Evolutionary conservation across 2,113 vertebrate species (phyloP), one percentile per base, ranked within the genome.

Genomic region (Ardeotis arabs): DNA sequence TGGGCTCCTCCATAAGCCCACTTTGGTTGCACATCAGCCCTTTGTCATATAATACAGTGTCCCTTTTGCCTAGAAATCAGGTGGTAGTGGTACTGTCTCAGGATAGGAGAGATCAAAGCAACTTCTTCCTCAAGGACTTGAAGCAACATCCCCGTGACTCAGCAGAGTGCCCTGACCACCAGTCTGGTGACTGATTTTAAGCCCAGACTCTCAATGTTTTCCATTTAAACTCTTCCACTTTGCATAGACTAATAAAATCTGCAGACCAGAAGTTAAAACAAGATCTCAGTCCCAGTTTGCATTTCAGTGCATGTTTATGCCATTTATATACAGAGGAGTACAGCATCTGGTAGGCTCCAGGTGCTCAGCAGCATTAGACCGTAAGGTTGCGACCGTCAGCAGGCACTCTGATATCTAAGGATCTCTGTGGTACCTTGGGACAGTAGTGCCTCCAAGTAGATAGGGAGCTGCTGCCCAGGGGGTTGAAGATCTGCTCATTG

Each of bases 11-110:
- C 11, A 10, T 50, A 72, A 91, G 35, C 31, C 47, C 53, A 7
- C 8, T 76, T 59, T 18, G 33, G 18, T 69, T 83, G 68, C 58
- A 0, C 0, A 0, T 55, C 55, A 52, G 22, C 9, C 39, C 24
- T 73, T 77, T 73, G 45, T 55, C 55, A n/a, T 21, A 6, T 56
- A 39, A 39, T 7, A 21, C 35, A 44, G 13, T 35, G 39, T 64
- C 27, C 23, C 37, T 85, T 87, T 82, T 79, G 33, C 52, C 37
- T 58, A 21, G 64, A 70, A 85, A 58, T 49, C 3, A 3, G 11
- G 14, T 60, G n/a, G n/a, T 37, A 31, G 45, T 47, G 74, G 64
- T 44, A 24, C 55, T 29, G 47, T 56, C 25, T 52, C 62, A 39
- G 58, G 37, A 63, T 45, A 21, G 29, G 28, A 95, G 35, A 66